These are phyloP conservation scores for Eucriotettix oculatus DNA, from an alignment of 2,888 invertebrate genomes.

Conservation along the genomic window DNA sequence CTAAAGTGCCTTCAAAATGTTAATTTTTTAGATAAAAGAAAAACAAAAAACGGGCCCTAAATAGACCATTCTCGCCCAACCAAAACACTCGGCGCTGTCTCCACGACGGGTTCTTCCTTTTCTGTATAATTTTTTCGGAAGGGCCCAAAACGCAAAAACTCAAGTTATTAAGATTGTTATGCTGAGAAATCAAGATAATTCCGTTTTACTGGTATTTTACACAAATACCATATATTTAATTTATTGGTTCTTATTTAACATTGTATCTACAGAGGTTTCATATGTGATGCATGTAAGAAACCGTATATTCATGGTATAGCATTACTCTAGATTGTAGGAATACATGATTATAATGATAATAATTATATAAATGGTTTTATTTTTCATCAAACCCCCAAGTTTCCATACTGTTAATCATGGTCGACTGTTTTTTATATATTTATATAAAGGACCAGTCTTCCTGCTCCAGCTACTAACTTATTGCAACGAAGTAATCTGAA, in stretches of 20 bases:
- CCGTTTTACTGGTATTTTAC: conserved; percentile 14
- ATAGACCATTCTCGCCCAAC: conserved; percentile 61
- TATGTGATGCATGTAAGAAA: conserved; percentile 13
- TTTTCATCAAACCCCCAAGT: conserved; percentile 1
- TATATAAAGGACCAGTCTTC: too few species aligned
- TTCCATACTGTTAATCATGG: too few species aligned
- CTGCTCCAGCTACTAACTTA: too few species aligned
- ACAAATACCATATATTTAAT: conserved; percentile 11
- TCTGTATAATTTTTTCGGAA: conserved; percentile 13
- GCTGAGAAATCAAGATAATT: conserved; percentile 13
- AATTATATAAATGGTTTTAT: conserved; percentile 13
- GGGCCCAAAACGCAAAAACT: conserved; percentile 13
- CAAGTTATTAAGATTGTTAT: conserved; percentile 14
- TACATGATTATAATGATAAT: conserved; percentile 15
- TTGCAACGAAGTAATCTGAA: too few species aligned
- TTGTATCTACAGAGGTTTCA: conserved; percentile 14
- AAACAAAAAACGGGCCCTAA: conserved; percentile 71
- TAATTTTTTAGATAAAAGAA: conserved; percentile 61
- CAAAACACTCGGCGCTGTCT: conserved; percentile 27
- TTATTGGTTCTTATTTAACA: conserved; percentile 14
- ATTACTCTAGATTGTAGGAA: conserved; percentile 16
- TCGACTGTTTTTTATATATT: too few species aligned
- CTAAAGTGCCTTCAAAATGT: conserved; percentile 76
- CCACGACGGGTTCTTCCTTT: conserved; percentile 9
- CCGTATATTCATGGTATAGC: conserved; percentile 14